Base-by-base conservation (phyloP, 2,113 vertebrate genomes). In the Sinocyclocheilus anophthalmus region DNA sequence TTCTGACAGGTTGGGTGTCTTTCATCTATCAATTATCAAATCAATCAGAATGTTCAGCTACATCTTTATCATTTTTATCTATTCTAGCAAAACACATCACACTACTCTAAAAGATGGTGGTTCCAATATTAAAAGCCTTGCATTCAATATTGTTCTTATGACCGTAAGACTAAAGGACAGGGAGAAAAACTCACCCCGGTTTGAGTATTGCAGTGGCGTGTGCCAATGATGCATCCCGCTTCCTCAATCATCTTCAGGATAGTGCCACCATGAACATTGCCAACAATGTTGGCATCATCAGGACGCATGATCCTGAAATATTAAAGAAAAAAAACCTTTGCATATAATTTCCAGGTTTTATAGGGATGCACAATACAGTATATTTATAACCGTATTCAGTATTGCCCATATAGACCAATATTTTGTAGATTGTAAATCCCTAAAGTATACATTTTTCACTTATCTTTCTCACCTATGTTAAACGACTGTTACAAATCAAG, bases 231-330 rank as follows among this genome's bases (percentile, higher is more conserved):
- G 91, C 95, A 95, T 3, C 98, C 98, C 0, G 98, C 98, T 88
- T 99, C 98, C 93, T 99, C 98, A 0, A 99, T 99, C 97, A 99
- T 99, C 94, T 97, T 98, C 90, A 99, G 93, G 91, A 99, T 96
- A 81, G 94, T 97, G 14, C 98, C 98, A 0, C 98, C 98, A 0
- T 99, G 98, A 42, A 99, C 96, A 0, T 97, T 99, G 3, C 98
- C 97, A 0, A 95, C 96, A 0, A 98, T 90, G 3, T 99, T 99
- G 87, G 97, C 96, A 0, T 99, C 98, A 5, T 99, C 96, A 0
- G 97, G 98, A 4, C 96, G 92, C 97, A 99, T 98, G 67, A 99
- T 94, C 95, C 98, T 99, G 86, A 10, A 55, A 65, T 53, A 12
- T 61, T 59, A 84, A n/a, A 48, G 30, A 59, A 81, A 45, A 12